Percentiles rank a stretch among this genome's conserved stretches.
phyloP scores from a whole-genome alignment of 2,797 vertebrate genomes.

The Takifugu ocellatus region DNA sequence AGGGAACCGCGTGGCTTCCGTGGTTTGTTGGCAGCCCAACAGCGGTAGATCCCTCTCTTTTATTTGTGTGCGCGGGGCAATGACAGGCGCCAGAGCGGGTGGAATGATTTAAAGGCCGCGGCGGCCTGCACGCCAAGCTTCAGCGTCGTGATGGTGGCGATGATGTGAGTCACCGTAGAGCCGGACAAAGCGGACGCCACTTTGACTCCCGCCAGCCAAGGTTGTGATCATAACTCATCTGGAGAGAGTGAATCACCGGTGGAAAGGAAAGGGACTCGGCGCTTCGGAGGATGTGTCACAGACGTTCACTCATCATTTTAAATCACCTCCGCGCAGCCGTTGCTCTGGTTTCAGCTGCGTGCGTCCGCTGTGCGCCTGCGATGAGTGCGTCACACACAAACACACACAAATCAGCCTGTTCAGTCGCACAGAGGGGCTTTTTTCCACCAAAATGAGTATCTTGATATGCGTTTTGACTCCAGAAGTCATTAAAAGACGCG shows the following conservation, averaged over 20 bases:
- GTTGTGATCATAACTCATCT: slow-evolving; percentile 34
- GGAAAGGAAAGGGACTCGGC: slow-evolving; percentile 24
- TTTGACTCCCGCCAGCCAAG: slow-evolving; percentile 19
- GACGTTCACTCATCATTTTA: slow-evolving; percentile 40
- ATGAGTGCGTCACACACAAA: slow-evolving; percentile 16
- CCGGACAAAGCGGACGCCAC: slow-evolving; percentile 12
- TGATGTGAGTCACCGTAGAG: slow-evolving; percentile 39
- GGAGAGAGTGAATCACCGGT: slow-evolving; percentile 42
- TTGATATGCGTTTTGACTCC: too few relatives aligned
- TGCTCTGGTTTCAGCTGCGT: slow-evolving; percentile 28
- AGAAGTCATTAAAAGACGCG: too few relatives aligned
- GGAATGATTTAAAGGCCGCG: slow-evolving; percentile 26
- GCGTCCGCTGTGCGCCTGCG: slow-evolving; percentile 13
- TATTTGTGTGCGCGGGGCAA: background rate
- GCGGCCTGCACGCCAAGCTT: slow-evolving; percentile 11
- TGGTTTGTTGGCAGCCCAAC: too few relatives aligned
- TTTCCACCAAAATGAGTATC: slow-evolving; percentile 41
- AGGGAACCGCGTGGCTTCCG: too few relatives aligned
- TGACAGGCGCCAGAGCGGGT: slow-evolving; percentile 16
- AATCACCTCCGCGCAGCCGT: slow-evolving; percentile 10
- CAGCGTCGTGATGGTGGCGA: slow-evolving; percentile 19
- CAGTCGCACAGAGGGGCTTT: slow-evolving; percentile 44
- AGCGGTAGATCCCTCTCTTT: too few relatives aligned
- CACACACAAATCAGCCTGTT: slow-evolving; percentile 29
- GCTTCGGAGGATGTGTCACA: slow-evolving; percentile 36